Evolutionary conservation across 2,797 vertebrate genomes (phyloP).

Genomic region (Labroides dimidiatus): DNA sequence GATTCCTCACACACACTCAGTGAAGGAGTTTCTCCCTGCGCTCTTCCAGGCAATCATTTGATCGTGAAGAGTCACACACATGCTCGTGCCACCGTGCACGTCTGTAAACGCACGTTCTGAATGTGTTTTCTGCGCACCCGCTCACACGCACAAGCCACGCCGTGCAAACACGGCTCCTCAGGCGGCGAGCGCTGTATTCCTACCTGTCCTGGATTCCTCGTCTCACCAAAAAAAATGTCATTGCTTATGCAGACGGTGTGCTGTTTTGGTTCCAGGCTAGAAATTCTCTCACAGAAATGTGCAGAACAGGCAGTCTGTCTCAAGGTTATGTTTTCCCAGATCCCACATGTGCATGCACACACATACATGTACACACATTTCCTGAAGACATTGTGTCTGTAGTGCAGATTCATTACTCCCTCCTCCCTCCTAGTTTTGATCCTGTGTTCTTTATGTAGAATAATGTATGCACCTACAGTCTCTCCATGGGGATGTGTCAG

Average conservation of each 20-base stretch:
- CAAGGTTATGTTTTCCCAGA: conserved; percentile 74
- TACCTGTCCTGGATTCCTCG: conserved; percentile 54
- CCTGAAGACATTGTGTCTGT: conserved; percentile 63
- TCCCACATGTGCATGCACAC: conserved; percentile 36
- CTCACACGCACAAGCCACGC: conserved; percentile 34
- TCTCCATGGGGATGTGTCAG: conserved; percentile 46
- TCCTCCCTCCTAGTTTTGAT: conserved; percentile 36
- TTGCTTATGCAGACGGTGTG: conserved; percentile 59
- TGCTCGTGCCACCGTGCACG: conserved; percentile 18
- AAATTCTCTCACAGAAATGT: conserved; percentile 61
- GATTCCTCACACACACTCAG: conserved; percentile 50
- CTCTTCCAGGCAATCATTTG: conserved; percentile 52
- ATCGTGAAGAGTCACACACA: conserved; percentile 47
- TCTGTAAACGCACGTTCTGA: conserved; percentile 21
- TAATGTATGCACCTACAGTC: conserved; percentile 51
- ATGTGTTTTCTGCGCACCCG: conserved; percentile 30
- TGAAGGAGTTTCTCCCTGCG: conserved; percentile 26
- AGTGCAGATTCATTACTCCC: conserved; percentile 67
- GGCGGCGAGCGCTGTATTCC: conserved; percentile 38
- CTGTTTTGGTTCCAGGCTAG: conserved; percentile 69
- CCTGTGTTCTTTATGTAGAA: conserved; percentile 43
- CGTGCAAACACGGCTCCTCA: conserved; percentile 27
- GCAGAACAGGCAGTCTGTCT: conserved; percentile 61
- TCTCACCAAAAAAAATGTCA: conserved; percentile 45
- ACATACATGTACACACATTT: conserved; percentile 22